phyloP scores from a whole-genome alignment of 1,140 invertebrate species.

The Drosophila nebulosa region DNA sequence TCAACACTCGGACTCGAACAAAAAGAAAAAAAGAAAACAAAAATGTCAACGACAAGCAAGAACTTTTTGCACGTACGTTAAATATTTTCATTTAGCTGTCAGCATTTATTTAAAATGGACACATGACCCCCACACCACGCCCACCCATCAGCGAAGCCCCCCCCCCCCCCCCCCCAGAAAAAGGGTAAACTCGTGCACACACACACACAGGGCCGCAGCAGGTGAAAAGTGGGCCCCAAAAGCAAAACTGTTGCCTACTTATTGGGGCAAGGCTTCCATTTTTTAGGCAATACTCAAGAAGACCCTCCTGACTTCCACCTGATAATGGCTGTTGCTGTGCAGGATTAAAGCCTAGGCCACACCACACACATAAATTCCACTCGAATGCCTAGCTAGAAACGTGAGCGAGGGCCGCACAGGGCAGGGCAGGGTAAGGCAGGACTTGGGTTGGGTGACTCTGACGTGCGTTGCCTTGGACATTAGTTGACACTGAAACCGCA shows the following conservation, averaged over 20 bases:
- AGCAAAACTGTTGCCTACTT: neutral
- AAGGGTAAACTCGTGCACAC: conserved; percentile 1
- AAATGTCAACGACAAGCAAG: conserved; percentile 48
- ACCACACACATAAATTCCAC: conserved; percentile 27
- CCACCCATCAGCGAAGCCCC: neutral
- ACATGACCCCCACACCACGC: conserved; percentile 4
- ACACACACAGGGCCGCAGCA: neutral
- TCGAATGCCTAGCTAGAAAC: conserved; percentile 25
- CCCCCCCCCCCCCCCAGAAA: neutral
- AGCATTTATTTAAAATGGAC: conserved; percentile 72
- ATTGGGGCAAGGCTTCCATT: neutral
- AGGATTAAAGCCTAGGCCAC: neutral
- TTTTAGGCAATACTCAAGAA: too few relatives aligned
- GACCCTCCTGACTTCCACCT: too few relatives aligned
- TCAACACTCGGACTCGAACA: conserved; percentile 30
- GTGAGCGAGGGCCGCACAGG: too few relatives aligned
- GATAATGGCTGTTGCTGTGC: neutral
- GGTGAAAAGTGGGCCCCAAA: neutral
- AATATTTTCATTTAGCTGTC: conserved; percentile 76
- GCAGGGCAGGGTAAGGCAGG: too few relatives aligned
- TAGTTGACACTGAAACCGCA: conserved; percentile 32
- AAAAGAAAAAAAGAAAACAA: neutral
- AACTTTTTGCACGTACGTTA: conserved; percentile 60
- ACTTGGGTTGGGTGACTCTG: neutral
- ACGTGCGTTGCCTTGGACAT: conserved; percentile 29